Base-by-base conservation (phyloP, 2,888 invertebrate genomes). In the Eristalinus sepulchralis region DNA sequence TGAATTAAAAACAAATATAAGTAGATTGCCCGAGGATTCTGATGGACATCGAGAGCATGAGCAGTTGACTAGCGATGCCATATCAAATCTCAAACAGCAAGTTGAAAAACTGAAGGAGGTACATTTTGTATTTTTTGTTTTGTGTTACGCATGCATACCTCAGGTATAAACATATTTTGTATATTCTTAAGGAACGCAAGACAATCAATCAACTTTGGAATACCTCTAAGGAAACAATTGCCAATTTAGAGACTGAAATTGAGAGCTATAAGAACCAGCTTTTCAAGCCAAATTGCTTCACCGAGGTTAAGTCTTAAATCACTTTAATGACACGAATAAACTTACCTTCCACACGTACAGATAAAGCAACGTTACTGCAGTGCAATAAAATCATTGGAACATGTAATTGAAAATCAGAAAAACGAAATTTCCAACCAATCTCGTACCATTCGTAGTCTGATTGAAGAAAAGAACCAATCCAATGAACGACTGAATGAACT, bases 141-240 rank as follows among this genome's bases (percentile, higher is more conserved):
- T n/a, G n/a, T n/a, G n/a, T n/a, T n/a, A n/a, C n/a, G n/a, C n/a
- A n/a, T n/a, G n/a, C n/a, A n/a, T n/a, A n/a, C n/a, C n/a, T n/a
- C n/a, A n/a, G n/a, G n/a, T n/a, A n/a, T n/a, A n/a, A n/a, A n/a
- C n/a, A n/a, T 27, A 27, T 27, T 17, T 47, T 8, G 1, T 47
- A 0, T 17, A 47, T 8, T 17, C 17, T 47, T 8, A 17, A 47
- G 94, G 96, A 96, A 92, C 95, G 96, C 89, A 94, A 95, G 67
- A 95, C 95, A 0, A 92, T 95, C 1, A 93, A 94, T 62, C 94
- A 94, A 20, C 90, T 96, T 39, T 96, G 96, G 95, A 95, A 95
- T 90, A 95, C 94, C 83, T 94, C 95, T 0, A 93, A 95, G 83
- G 94, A 94, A 89, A 95, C 95, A 0, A 95, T 96, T 64, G 94